Percentiles rank a stretch among this genome's conserved stretches.
phyloP scores from a whole-genome alignment of 2,888 invertebrate species.

The Himalopsyche tibetana region DNA sequence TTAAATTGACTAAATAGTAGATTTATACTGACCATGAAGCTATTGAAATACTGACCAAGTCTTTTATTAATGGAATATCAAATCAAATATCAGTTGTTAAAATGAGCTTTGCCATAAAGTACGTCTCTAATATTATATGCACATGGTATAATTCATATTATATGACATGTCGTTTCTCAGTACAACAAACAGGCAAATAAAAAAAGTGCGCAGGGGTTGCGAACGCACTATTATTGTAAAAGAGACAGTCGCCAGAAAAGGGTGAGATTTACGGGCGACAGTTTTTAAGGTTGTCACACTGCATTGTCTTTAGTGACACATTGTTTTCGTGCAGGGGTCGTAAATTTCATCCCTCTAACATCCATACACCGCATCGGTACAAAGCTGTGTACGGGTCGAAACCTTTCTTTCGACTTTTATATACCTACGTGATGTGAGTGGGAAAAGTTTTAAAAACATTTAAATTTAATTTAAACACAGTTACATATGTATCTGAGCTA shows the following conservation, averaged over 20 bases:
- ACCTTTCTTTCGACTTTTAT: no score
- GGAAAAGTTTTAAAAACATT: no score
- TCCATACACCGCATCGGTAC: background rate
- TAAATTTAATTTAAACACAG: no score
- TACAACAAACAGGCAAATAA: background rate
- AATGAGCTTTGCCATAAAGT: no score
- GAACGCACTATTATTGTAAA: constrained; percentile 3
- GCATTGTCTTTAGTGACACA: constrained; percentile 59
- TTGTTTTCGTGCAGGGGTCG: constrained; percentile 49
- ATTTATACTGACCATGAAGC: no score
- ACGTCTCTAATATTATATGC: background rate
- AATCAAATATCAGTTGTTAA: no score
- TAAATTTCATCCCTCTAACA: background rate
- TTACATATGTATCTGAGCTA: no score
- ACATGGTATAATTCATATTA: background rate
- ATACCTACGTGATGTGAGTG: no score
- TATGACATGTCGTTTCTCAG: background rate
- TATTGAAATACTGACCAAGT: no score
- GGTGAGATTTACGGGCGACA: constrained; percentile 59
- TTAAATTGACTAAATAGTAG: no score
- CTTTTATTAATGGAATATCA: no score
- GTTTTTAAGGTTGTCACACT: constrained; percentile 57
- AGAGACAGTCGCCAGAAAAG: constrained; percentile 46
- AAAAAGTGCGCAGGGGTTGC: background rate
- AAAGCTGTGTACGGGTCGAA: no score